Evolutionary conservation across 2,113 vertebrate genomes (phyloP), one percentile per base, ranked within the genome.

Genomic region (Gopherus evgoodei): DNA sequence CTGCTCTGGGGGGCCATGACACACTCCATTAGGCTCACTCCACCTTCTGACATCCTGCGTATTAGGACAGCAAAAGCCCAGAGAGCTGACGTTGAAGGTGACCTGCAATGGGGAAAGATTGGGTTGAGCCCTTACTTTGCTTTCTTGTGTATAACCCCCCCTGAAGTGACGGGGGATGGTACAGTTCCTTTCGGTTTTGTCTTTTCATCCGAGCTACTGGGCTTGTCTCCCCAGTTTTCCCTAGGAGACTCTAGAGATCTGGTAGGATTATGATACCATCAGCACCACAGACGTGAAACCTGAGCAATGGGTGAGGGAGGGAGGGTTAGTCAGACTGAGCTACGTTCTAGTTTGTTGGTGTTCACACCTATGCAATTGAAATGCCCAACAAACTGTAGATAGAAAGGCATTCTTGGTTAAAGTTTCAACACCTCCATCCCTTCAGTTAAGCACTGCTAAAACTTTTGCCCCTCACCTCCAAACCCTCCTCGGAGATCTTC

Each of bases 331-430:
- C 69, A 10, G 35, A 72, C 69, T 47, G 42, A 50, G 50, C 25
- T 47, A 27, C 75, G 2, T 76, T 76, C 12, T 4, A 14, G 22
- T 76, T 76, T 44, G 11, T 27, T 42, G 42, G 0, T 17, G 85
- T 93, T 94, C 95, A 88, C 94, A 88, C 29, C 10, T 1, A 57
- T 89, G 86, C 21, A 56, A 11, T 69, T 62, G 42, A 69, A 54
- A 94, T 16, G 47, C 14, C 1, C 79, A 81, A 47, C 50, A 91
- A 90, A 93, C 29, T 89, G n/a, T 4, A 62, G 75, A 42, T 12
- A 87, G 85, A 31, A 86, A 86, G 90, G 29, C 0, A 0, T 29
- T 25, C 24, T 69, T 53, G 80, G 22, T 53, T 96, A 42, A 47
- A 27, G 24, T 76, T 76, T 76, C 65, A 27, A 47, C 75, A 44